Percentiles rank a stretch among this genome's conserved stretches.
Evolutionary conservation across 2,888 invertebrate genomes (phyloP).

Genomic region (Pachycephus smyrnensis): DNA sequence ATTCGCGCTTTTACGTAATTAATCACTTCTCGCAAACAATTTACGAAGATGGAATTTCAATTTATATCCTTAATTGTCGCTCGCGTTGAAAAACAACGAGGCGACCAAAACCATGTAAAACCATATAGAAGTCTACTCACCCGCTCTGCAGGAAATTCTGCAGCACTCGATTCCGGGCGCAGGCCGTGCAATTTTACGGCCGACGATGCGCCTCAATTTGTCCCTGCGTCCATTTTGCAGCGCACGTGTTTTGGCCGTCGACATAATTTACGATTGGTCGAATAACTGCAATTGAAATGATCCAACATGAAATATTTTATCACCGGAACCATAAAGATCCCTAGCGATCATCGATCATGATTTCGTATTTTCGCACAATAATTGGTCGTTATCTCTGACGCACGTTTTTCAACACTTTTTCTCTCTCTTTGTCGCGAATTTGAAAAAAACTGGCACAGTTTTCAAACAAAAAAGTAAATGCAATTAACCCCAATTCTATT

Average conservation of each 20-base stretch:
- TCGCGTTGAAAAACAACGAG: not conserved
- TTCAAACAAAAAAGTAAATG: not conserved
- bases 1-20: not conserved
- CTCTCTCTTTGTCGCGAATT: not conserved
- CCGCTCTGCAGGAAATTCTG: conserved; percentile 17
- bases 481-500: not conserved
- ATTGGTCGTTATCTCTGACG: not conserved
- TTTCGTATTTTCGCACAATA: not conserved
- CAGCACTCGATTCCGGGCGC: conserved; percentile 13
- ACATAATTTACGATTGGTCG: not conserved
- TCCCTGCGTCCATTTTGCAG: not conserved
- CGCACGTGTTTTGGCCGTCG: not conserved
- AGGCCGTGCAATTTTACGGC: not conserved
- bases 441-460: not conserved
- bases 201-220: not conserved
- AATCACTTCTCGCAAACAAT: not conserved
- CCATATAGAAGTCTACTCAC: not conserved
- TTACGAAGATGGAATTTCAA: not conserved
- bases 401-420: not conserved
- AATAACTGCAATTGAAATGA: not conserved
- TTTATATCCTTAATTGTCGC: not conserved
- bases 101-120: not conserved
- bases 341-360: not conserved
- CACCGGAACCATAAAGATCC: not conserved
- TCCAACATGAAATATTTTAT: not conserved